Conservation (phyloP, 2,797 vertebrate genomes). For the Lates japonicus region DNA sequence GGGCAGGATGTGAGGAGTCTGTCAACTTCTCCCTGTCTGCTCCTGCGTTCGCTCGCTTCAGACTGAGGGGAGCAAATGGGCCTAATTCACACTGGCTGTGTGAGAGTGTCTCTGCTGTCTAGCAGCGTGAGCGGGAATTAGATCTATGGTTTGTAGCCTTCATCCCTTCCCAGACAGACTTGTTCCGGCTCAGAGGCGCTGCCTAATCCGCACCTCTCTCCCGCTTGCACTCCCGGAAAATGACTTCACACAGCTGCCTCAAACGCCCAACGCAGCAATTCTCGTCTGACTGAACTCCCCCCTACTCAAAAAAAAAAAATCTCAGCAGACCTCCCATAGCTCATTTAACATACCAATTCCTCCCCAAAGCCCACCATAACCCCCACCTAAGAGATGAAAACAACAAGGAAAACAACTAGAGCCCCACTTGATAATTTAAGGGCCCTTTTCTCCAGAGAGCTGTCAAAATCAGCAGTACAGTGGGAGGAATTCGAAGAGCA, state of each 20-base stretch:
- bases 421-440: slow-evolving; percentile 81
- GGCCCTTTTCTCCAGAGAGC: slow-evolving; percentile 73
- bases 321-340: slow-evolving; percentile 84
- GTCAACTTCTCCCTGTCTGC: slow-evolving; percentile 83
- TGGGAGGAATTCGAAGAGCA: slow-evolving; percentile 42
- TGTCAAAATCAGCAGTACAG: slow-evolving; percentile 69
- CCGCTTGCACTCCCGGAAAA: slow-evolving; percentile 86
- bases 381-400: slow-evolving; percentile 63
- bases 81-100: slow-evolving; percentile 85
- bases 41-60: slow-evolving; percentile 72
- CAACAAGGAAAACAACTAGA: slow-evolving; percentile 82
- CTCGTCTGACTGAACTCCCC: slow-evolving; percentile 82
- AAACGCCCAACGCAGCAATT: slow-evolving; percentile 85
- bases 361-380: slow-evolving; percentile 65
- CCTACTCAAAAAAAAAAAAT: slow-evolving; percentile 49
- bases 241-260: slow-evolving; percentile 87
- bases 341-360: slow-evolving; percentile 86
- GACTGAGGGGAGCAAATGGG: slow-evolving; percentile 84
- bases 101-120: slow-evolving; percentile 83
- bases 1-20: slow-evolving; percentile 80
- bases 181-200: slow-evolving; percentile 89
- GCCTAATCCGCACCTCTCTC: slow-evolving; percentile 88
- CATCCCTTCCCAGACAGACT: slow-evolving; percentile 88
- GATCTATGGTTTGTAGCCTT: slow-evolving; percentile 87
- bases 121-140: slow-evolving; percentile 86